Conservation (phyloP, 1,140 invertebrate species). For the Lysiphlebus fabarum region DNA sequence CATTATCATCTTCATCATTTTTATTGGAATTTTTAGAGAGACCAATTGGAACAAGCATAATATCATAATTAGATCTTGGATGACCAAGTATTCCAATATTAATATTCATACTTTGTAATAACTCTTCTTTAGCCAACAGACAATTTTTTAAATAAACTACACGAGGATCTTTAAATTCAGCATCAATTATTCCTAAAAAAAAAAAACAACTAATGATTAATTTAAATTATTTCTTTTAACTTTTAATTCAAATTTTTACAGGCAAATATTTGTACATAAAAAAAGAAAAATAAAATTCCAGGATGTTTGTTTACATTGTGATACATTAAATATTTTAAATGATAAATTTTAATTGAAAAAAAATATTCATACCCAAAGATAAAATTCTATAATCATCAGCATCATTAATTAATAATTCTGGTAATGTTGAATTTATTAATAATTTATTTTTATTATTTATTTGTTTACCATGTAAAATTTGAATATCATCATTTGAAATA, state of each 20-base stretch:
- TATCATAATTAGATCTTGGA: slow-evolving; percentile 38
- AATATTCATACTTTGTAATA: slow-evolving; percentile 35
- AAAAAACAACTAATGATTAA: neutral
- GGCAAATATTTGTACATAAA: no score
- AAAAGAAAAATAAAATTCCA: no score
- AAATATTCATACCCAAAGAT: slow-evolving; percentile 34
- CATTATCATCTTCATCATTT: slow-evolving; percentile 17
- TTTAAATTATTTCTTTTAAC: neutral
- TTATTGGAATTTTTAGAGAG: neutral
- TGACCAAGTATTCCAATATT: slow-evolving; percentile 46
- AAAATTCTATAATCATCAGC: slow-evolving; percentile 40
- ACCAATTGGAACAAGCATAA: slow-evolving; percentile 32
- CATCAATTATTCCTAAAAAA: slow-evolving; percentile 25
- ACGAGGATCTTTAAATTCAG: slow-evolving; percentile 33
- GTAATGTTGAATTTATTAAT: slow-evolving; percentile 38
- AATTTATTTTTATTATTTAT: slow-evolving; percentile 35
- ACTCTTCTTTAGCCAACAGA: slow-evolving; percentile 38
- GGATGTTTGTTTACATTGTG: no score
- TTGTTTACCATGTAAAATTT: slow-evolving; percentile 39
- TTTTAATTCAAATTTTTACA: neutral
- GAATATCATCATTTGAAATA: slow-evolving; percentile 37
- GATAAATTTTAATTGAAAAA: neutral
- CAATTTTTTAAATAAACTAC: slow-evolving; percentile 42
- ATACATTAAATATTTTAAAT: no score
- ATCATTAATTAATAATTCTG: slow-evolving; percentile 35